phyloP scores from a whole-genome alignment of 2,113 vertebrate species.

The Plectropomus leopardus region DNA sequence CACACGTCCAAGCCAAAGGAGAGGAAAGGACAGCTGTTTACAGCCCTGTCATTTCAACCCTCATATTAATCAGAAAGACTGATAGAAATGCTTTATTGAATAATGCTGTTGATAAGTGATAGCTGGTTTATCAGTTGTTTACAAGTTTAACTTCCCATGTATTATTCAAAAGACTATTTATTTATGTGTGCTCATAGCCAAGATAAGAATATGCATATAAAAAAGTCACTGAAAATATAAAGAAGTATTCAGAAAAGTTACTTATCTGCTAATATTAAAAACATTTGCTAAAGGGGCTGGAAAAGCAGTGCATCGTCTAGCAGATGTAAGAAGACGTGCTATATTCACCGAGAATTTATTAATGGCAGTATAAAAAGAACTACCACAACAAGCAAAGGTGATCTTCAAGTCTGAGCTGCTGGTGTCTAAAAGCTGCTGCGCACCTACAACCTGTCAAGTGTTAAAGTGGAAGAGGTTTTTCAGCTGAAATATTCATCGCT shows the following conservation, averaged over 20 bases:
- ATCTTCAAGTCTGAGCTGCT: constrained; percentile 52
- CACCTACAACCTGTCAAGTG: constrained; percentile 57
- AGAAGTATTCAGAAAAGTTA: neutral
- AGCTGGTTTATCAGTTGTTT: constrained; percentile 2
- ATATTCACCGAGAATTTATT: constrained; percentile 34
- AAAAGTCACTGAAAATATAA: constrained; percentile 8
- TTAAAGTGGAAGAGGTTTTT: constrained; percentile 60
- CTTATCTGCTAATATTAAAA: neutral
- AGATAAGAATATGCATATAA: neutral
- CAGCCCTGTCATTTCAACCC: constrained; percentile 36
- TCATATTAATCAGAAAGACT: constrained; percentile 16
- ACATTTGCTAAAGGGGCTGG: neutral
- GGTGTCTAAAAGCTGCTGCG: constrained; percentile 53
- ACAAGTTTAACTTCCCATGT: neutral
- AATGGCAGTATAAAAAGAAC: constrained; percentile 43
- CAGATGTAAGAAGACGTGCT: neutral
- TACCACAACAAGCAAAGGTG: constrained; percentile 37
- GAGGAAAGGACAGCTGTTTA: constrained; percentile 62
- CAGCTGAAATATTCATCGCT: constrained; percentile 67
- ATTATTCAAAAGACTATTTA: neutral
- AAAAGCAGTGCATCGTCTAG: constrained; percentile 15
- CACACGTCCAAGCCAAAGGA: constrained; percentile 39
- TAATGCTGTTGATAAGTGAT: constrained; percentile 20
- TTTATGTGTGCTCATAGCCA: constrained; percentile 1
- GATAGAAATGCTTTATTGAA: neutral